Evolutionary conservation across 2,113 vertebrate species (phyloP), one percentile per base, ranked within the genome.

Genomic region (Takifugu flavidus): DNA sequence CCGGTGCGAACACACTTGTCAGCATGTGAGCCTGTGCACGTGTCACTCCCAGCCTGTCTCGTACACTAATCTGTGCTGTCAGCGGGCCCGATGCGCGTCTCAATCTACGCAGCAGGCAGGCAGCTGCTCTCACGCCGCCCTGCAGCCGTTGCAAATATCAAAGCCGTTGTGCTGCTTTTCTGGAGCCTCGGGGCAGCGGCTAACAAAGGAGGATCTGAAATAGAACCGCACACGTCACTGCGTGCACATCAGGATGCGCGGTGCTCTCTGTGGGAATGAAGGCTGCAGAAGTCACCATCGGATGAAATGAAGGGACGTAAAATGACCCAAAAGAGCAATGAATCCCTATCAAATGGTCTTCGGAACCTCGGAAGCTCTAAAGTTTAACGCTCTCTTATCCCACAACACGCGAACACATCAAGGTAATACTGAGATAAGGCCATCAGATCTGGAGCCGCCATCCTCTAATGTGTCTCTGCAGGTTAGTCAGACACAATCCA

Each of bases 121-220:
- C 69, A 49, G 51, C 72, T 46, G 68, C 74, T 50, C 50, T 27
- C 56, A 44, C 70, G 42, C 34, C 63, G 58, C 46, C 73, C 73
- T 65, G 73, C 63, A 81, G 73, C 75, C 64, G 60, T 50, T 64
- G 53, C 64, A 57, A 15, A 68, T 80, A 72, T 87, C 80, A 82
- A 82, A 79, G 82, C 72, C 25, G 56, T 46, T 59, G 64, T 68
- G 69, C 56, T 76, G 85, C 69, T 87, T 83, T 81, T 69, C 5
- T 56, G 34, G 58, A 47, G 65, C 61, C 67, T 62, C 54, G 2
- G 2, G 84, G 79, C 80, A 42, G 56, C 65, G 39, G 67, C 43
- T 77, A 77, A 78, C 81, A 76, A 80, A 82, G 53, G 68, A 29
- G 44, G 64, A 73, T 70, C 50, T 66, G 46, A 79, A 86, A 82